These are phyloP conservation scores for Camelus dromedarius DNA, from an alignment of 2,113 vertebrate genomes.

Conservation along the genomic window DNA sequence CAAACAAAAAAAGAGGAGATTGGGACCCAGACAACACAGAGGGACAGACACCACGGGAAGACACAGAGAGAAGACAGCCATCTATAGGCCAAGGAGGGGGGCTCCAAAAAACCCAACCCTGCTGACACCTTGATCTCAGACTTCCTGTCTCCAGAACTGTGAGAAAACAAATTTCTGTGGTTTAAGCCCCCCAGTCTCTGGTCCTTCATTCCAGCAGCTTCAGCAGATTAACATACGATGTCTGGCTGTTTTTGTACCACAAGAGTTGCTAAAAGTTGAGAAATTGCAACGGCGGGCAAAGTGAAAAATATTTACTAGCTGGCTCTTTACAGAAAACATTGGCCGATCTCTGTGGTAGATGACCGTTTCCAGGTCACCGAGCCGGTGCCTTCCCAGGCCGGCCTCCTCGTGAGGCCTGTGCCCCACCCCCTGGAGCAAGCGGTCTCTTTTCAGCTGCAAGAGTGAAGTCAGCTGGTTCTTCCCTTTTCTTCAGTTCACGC, in stretches of 20 bases:
- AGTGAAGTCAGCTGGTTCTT: neutral
- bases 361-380: neutral
- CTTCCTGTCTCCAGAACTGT: neutral
- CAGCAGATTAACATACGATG: neutral
- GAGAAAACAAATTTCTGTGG: neutral
- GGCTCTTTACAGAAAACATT: neutral
- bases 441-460: no score
- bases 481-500: neutral
- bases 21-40: neutral
- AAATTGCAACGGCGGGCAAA: neutral
- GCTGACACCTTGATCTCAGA: neutral
- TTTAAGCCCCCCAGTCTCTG: no score
- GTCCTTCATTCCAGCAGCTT: rapidly evolving
- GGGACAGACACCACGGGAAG: neutral
- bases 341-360: neutral
- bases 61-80: rapidly evolving
- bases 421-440: rapidly evolving
- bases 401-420: rapidly evolving
- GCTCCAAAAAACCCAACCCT: neutral
- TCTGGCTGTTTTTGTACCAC: neutral
- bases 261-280: neutral
- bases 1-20: no score
- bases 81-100: neutral
- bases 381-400: neutral
- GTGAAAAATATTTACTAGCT: neutral